Conservation (phyloP, 2,888 invertebrate genomes). For the Rotaria macrura region DNA sequence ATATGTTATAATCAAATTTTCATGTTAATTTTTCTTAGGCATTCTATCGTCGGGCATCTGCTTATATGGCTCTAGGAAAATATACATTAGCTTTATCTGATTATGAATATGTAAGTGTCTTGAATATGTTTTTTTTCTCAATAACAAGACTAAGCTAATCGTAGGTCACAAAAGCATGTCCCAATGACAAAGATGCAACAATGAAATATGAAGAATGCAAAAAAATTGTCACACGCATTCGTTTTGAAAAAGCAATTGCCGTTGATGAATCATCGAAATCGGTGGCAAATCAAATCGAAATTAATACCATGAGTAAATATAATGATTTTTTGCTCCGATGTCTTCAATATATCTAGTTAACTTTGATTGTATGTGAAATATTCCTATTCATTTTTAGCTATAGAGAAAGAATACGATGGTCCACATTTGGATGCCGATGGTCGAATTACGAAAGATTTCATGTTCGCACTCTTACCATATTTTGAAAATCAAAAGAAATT, state of each 20-base stretch:
- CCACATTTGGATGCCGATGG: slow-evolving; percentile 62
- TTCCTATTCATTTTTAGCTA: neutral
- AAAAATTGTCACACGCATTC: slow-evolving; percentile 83
- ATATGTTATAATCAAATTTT: too few species aligned
- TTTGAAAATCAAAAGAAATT: slow-evolving; percentile 82
- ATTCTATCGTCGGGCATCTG: slow-evolving; percentile 87
- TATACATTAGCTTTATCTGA: slow-evolving; percentile 89
- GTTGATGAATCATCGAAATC: slow-evolving; percentile 46
- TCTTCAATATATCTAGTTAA: neutral
- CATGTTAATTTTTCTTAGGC: neutral
- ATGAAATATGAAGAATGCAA: slow-evolving; percentile 65
- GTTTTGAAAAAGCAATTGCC: slow-evolving; percentile 84
- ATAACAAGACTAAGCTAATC: too few species aligned
- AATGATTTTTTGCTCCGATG: slow-evolving; percentile 56
- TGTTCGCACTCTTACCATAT: slow-evolving; percentile 73
- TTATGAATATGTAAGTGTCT: slow-evolving; percentile 70
- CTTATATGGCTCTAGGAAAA: slow-evolving; percentile 92
- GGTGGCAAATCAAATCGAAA: slow-evolving; percentile 73
- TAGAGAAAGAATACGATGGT: slow-evolving; percentile 85
- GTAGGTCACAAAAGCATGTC: slow-evolving; percentile 26
- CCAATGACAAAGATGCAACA: slow-evolving; percentile 32
- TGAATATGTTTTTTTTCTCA: neutral
- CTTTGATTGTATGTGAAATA: too few species aligned
- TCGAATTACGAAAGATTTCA: slow-evolving; percentile 74
- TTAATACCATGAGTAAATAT: slow-evolving; percentile 71